A percentile compares a stretch with the other conserved stretches of the same genome.
These are phyloP conservation scores for Apamea monoglypha DNA, from an alignment of 2,888 invertebrate genomes.

Conservation along the genomic window DNA sequence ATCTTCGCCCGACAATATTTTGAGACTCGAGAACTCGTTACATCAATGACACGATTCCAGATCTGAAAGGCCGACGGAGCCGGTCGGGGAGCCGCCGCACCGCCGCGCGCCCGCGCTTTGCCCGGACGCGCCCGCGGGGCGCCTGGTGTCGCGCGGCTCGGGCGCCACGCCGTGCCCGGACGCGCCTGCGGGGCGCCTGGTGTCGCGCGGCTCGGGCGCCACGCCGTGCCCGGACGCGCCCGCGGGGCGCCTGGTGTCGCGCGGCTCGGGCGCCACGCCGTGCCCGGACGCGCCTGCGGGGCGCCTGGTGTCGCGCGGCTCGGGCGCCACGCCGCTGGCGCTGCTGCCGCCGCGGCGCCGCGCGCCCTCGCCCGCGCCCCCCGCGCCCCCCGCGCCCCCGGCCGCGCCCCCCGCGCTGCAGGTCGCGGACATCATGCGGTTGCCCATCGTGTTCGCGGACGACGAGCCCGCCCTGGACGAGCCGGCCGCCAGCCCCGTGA, in stretches of 20 bases:
- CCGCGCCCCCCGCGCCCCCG: slow-evolving; percentile 68
- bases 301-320: not conserved
- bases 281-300: no score
- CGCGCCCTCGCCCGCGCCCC: slow-evolving; percentile 68
- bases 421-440: slow-evolving; percentile 89
- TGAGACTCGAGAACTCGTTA: not conserved
- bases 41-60: slow-evolving; percentile 46
- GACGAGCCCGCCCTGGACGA: slow-evolving; percentile 77
- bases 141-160: no score
- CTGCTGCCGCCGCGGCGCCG: slow-evolving; percentile 73
- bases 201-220: slow-evolving; percentile 6
- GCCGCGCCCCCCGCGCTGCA: slow-evolving; percentile 55
- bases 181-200: not conserved
- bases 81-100: slow-evolving; percentile 66
- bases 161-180: no score
- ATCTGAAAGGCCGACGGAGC: slow-evolving; percentile 66
- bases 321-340: slow-evolving; percentile 71
- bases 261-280: no score
- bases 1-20: not conserved
- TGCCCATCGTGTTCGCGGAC: slow-evolving; percentile 91
- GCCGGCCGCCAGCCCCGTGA: slow-evolving; percentile 39
- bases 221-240: no score
- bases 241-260: no score
- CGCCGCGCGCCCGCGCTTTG: not conserved
- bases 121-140: slow-evolving; percentile 10